Base-by-base conservation (phyloP, 2,113 vertebrate genomes). In the Planiliza haematocheilus region DNA sequence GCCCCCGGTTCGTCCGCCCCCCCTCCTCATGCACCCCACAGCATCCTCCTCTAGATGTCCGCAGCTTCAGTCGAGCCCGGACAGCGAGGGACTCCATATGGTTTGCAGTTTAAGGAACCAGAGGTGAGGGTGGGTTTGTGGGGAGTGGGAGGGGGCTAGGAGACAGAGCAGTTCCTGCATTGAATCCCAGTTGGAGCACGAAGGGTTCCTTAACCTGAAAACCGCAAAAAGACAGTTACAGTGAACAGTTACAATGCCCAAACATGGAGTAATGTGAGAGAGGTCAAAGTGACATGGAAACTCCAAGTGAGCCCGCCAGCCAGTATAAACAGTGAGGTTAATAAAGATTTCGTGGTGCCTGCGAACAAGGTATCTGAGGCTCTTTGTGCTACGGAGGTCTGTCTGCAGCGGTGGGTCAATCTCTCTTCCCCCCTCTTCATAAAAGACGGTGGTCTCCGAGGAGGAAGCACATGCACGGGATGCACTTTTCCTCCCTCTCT, bases 161-260 rank as follows among this genome's bases (percentile, higher is more conserved):
- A 88, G 84, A 86, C 60, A 4, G 68, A 76, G 53, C 77, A 65
- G 80, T 87, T 90, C 86, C 89, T 89, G 80, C 58, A 50, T 79
- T 10, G 48, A 69, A 79, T 86, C 72, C 83, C 85, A 79, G 58
- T 67, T 85, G 84, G 71, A 82, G 58, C 67, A 41, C 11, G 37
- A 8, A 18, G 37, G 11, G 24, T 68, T 73, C 68, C 39, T 60
- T 45, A 78, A 70, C 73, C 57, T 16, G 48, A 59, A 61, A 56
- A 60, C 55, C 42, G 17, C 16, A 56, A 63, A 80, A 30, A 10
- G 42, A 38, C 42, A 51, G 48, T 70, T 58, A 63, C 43, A 81
- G 46, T 61, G 55, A 86, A 64, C 39, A 73, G 59, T 50, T 65
- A 43, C 10, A 48, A 74, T 77, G 70, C n/a, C 68, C 69, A 84